phyloP scores from a whole-genome alignment of 2,888 invertebrate genomes.

The Busseola fusca region DNA sequence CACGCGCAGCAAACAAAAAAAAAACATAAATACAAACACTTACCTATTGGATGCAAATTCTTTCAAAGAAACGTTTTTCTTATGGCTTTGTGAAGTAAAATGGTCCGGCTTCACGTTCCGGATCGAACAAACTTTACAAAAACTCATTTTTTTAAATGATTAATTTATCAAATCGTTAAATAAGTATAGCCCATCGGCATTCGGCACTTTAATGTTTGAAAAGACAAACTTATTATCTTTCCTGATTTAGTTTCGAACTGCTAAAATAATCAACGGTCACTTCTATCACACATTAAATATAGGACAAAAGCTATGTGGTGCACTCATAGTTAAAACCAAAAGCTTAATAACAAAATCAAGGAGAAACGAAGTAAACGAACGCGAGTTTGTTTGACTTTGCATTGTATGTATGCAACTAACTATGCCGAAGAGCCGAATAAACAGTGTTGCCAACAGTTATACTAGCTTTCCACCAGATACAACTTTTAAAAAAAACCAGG shows the following conservation, averaged over 20 bases:
- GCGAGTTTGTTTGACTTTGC: conserved; percentile 30
- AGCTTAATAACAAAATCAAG: conserved; percentile 39
- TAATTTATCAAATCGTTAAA: not conserved
- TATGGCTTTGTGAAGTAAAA: conserved; percentile 55
- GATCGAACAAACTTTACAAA: conserved; percentile 58
- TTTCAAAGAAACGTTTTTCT: conserved; percentile 55
- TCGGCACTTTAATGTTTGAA: conserved; percentile 11
- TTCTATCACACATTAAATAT: conserved; percentile 8
- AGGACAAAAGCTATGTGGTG: conserved; percentile 5
- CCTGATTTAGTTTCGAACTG: not conserved
- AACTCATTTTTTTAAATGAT: conserved; percentile 50
- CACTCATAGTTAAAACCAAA: conserved; percentile 26
- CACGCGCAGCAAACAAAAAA: conserved; percentile 1
- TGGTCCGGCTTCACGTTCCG: conserved; percentile 54
- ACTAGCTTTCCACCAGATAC: no score
- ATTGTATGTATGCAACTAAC: no score
- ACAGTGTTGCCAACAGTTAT: no score
- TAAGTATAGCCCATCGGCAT: not conserved
- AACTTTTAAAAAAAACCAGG: no score
- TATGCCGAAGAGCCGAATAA: no score
- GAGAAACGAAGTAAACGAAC: conserved; percentile 40
- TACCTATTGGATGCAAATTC: conserved; percentile 61
- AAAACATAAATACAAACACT: conserved; percentile 28
- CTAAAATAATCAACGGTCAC: not conserved
- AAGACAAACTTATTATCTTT: not conserved